A percentile compares a stretch with the other conserved stretches of the same genome.
phyloP scores from a whole-genome alignment of 2,113 vertebrate genomes.

The Arvicanthis niloticus region DNA sequence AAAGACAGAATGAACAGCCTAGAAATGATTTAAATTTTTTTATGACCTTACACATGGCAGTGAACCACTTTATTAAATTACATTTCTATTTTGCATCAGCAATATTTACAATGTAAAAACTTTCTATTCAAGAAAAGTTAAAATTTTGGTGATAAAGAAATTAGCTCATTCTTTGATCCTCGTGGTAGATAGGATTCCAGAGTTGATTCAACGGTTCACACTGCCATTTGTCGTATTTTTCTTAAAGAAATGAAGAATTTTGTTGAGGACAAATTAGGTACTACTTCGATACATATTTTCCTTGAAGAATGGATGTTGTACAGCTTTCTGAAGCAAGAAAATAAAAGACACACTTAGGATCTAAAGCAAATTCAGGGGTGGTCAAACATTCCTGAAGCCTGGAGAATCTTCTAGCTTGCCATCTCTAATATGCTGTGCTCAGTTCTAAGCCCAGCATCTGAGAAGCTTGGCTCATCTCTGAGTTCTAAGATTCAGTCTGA shows the following conservation, averaged over 20 bases:
- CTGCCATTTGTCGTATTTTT: conserved; percentile 59
- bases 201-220: conserved; percentile 59
- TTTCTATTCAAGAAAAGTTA: conserved; percentile 41
- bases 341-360: conserved; percentile 52
- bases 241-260: conserved; percentile 68
- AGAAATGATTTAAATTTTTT: conserved; percentile 29
- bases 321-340: conserved; percentile 65
- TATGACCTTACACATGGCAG: background rate
- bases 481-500: background rate
- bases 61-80: background rate
- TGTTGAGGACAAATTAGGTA: conserved; percentile 58
- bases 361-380: conserved; percentile 67
- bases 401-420: conserved; percentile 41
- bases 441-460: background rate
- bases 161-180: conserved; percentile 46
- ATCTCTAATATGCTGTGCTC: background rate
- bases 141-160: conserved; percentile 54
- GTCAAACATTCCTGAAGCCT: conserved; percentile 44
- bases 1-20: background rate
- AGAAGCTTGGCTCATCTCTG: background rate
- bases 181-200: conserved; percentile 45
- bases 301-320: conserved; percentile 76
- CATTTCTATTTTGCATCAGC: background rate
- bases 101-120: background rate
- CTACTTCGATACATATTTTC: conserved; percentile 71